Percentiles rank a stretch among this genome's conserved stretches.
These are phyloP conservation scores for Adela reaumurella DNA, from an alignment of 2,888 invertebrate species.

Conservation along the genomic window DNA sequence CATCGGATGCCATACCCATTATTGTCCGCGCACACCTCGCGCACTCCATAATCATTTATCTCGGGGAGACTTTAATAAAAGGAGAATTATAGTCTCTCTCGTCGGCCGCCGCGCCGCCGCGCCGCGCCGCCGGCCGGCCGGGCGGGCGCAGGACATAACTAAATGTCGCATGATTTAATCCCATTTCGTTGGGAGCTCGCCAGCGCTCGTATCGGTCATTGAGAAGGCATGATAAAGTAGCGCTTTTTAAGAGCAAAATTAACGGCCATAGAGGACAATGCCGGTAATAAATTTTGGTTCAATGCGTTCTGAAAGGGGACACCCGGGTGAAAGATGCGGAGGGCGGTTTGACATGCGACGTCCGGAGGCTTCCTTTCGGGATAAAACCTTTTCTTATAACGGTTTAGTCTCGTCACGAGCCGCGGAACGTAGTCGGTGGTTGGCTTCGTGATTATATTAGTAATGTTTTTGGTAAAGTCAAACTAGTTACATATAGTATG, in stretches of 20 bases:
- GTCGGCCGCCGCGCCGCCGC: too few relatives aligned
- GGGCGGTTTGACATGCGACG: not conserved
- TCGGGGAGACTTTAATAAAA: conserved; percentile 51
- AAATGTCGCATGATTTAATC: conserved; percentile 55
- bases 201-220: conserved; percentile 16
- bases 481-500: too few relatives aligned
- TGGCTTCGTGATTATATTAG: too few relatives aligned
- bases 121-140: conserved; percentile 12
- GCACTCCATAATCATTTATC: conserved; percentile 54
- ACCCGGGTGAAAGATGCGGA: not conserved
- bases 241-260: not conserved
- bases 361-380: not conserved
- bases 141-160: conserved; percentile 16
- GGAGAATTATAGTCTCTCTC: conserved; percentile 49
- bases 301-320: not conserved
- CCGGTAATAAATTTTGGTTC: not conserved
- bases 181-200: conserved; percentile 48
- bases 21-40: too few relatives aligned
- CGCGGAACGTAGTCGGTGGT: too few relatives aligned
- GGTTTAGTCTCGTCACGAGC: too few relatives aligned
- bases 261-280: not conserved
- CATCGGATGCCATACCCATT: conserved; percentile 1
- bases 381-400: too few relatives aligned
- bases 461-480: too few relatives aligned
- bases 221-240: not conserved